These are phyloP conservation scores for Oreamnos americanus DNA, from an alignment of 2,113 vertebrate genomes.

Conservation along the genomic window DNA sequence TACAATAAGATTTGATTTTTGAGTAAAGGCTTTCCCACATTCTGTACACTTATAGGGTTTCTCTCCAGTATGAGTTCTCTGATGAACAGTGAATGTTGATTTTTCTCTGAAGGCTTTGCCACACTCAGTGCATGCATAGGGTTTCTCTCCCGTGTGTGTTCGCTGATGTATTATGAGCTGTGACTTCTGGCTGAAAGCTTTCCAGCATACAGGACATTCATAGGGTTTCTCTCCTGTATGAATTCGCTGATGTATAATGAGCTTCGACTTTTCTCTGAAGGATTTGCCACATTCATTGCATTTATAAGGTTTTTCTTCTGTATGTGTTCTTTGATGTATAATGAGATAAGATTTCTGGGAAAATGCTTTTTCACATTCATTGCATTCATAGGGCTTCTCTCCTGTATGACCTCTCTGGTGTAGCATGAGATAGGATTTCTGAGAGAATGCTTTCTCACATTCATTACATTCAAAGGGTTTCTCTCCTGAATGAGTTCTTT, in stretches of 20 bases:
- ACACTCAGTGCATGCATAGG: conserved; percentile 73
- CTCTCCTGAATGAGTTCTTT: conserved; percentile 82
- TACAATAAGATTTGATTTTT: conserved; percentile 75
- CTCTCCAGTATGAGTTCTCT: conserved; percentile 77
- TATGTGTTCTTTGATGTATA: conserved; percentile 83
- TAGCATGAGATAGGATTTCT: conserved; percentile 78
- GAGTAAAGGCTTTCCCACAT: conserved; percentile 77
- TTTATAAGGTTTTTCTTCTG: conserved; percentile 71
- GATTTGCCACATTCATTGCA: conserved; percentile 74
- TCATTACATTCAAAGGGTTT: conserved; percentile 79
- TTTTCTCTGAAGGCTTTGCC: conserved; percentile 76
- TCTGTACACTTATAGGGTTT: conserved; percentile 74
- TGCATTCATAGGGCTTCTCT: conserved; percentile 77
- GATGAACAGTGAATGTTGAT: conserved; percentile 76
- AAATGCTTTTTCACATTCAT: conserved; percentile 89
- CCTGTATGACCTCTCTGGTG: conserved; percentile 77
- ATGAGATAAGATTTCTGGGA: conserved; percentile 88
- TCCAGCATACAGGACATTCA: conserved; percentile 76
- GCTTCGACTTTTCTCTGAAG: conserved; percentile 71
- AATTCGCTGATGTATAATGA: conserved; percentile 71
- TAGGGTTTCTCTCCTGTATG: conserved; percentile 75
- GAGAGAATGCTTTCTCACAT: conserved; percentile 81
- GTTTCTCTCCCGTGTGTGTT: conserved; percentile 79
- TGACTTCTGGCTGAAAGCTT: conserved; percentile 79
- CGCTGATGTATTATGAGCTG: conserved; percentile 78